A percentile compares a stretch with the other conserved stretches of the same genome.
phyloP scores from a whole-genome alignment of 2,797 vertebrate species.

The Rhadinocentrus ornatus region DNA sequence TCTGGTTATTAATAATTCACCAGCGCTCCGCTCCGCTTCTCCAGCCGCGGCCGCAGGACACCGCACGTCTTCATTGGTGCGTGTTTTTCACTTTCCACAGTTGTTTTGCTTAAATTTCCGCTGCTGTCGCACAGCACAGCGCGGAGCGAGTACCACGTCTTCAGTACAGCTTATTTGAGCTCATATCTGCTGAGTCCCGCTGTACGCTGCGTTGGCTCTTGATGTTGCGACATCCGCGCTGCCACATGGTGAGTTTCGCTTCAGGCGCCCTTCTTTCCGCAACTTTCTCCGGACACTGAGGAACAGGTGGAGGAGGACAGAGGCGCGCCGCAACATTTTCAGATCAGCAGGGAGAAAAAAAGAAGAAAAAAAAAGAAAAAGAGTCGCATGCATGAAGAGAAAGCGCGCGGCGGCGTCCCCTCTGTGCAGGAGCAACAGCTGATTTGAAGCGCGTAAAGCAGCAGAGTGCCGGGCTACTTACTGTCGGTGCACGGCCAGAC shows the following conservation, averaged over 20 bases:
- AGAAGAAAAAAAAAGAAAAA: neutral
- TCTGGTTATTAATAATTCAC: slow-evolving; percentile 88
- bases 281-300: slow-evolving; percentile 56
- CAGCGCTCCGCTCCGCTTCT: slow-evolving; percentile 68
- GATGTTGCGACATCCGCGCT: slow-evolving; percentile 43
- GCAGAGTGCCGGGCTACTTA: slow-evolving; percentile 70
- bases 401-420: slow-evolving; percentile 47
- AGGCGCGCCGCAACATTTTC: slow-evolving; percentile 41
- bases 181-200: slow-evolving; percentile 29
- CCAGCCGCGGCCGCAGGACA: slow-evolving; percentile 72
- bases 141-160: slow-evolving; percentile 32
- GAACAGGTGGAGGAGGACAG: slow-evolving; percentile 65
- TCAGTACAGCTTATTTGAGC: slow-evolving; percentile 14
- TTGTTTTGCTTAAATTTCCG: slow-evolving; percentile 43
- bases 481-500: slow-evolving; percentile 61
- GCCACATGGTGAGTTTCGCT: slow-evolving; percentile 43
- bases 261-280: slow-evolving; percentile 18
- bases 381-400: slow-evolving; percentile 47
- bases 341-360: slow-evolving; percentile 9
- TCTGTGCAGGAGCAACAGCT: slow-evolving; percentile 75
- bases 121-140: slow-evolving; percentile 24
- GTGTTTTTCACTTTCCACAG: slow-evolving; percentile 41
- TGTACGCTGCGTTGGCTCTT: neutral
- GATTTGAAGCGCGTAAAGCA: slow-evolving; percentile 67
- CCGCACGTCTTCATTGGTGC: slow-evolving; percentile 55